These are phyloP conservation scores for Uria lomvia DNA, from an alignment of 2,113 vertebrate species.

Conservation along the genomic window DNA sequence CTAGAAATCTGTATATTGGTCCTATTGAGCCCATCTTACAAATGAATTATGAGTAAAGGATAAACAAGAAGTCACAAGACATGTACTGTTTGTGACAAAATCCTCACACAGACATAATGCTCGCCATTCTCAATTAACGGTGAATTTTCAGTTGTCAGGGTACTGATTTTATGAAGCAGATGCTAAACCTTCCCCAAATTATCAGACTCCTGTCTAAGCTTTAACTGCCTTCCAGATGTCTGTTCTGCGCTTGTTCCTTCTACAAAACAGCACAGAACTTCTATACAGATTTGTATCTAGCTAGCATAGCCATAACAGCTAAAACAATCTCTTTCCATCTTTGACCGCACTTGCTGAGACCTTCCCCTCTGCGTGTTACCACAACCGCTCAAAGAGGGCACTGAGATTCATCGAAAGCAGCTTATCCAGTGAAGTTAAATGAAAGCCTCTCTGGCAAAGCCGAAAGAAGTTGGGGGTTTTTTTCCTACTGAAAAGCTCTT, in stretches of 20 bases:
- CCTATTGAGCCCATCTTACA: too few species aligned
- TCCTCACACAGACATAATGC: not conserved
- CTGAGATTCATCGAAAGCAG: not conserved
- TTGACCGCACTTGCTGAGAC: not conserved
- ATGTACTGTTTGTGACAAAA: not conserved
- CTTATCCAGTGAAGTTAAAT: not conserved
- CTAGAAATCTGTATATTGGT: not conserved
- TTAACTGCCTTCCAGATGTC: not conserved
- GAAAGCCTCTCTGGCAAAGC: not conserved
- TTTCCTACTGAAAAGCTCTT: not conserved
- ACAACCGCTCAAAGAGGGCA: rapidly evolving
- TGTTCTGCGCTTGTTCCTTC: not conserved
- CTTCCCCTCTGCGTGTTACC: not conserved
- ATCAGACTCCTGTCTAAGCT: not conserved
- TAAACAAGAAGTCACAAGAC: not conserved
- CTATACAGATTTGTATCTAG: not conserved
- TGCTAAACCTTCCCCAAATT: not conserved
- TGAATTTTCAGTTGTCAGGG: not conserved
- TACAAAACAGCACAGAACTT: not conserved
- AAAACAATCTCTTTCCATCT: not conserved
- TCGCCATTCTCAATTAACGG: not conserved
- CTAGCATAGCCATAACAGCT: not conserved
- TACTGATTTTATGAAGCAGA: not conserved
- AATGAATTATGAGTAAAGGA: not conserved
- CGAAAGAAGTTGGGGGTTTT: not conserved